Conservation (phyloP, 1,140 invertebrate species). For the Diplogasteroides magnus region DNA sequence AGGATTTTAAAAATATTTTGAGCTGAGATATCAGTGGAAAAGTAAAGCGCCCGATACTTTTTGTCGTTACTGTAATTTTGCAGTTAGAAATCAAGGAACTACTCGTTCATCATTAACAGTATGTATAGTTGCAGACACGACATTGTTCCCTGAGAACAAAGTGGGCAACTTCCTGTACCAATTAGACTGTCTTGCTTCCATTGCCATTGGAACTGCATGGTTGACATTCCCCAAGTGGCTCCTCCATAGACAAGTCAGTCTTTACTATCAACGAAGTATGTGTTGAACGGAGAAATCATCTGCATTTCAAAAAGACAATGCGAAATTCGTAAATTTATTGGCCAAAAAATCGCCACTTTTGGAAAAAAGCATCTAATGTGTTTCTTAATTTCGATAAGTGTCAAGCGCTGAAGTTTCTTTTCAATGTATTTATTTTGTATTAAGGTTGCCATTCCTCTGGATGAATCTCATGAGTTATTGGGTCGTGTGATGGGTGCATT, state of each 20-base stretch:
- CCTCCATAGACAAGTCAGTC: constrained; percentile 46
- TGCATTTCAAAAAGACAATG: not conserved
- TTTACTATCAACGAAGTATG: no score
- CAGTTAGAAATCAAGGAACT: no score
- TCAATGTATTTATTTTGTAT: not conserved
- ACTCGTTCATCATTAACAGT: no score
- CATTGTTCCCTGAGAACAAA: constrained; percentile 26
- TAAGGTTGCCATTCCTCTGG: constrained; percentile 44
- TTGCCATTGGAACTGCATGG: constrained; percentile 50
- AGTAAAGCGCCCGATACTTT: not conserved
- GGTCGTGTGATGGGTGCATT: constrained; percentile 49
- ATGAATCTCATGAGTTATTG: constrained; percentile 48
- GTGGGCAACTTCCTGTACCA: constrained; percentile 50
- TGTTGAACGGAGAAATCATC: no score
- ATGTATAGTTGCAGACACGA: constrained; percentile 21
- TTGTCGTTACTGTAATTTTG: not conserved
- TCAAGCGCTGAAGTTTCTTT: no score
- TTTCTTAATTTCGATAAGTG: no score
- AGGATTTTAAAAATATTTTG: not conserved
- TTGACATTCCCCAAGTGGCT: constrained; percentile 50
- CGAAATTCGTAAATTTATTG: not conserved
- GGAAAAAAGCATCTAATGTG: not conserved
- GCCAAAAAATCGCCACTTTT: no score
- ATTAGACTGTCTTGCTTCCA: constrained; percentile 48
- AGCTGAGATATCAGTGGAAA: not conserved